Percentiles rank a stretch among this genome's conserved stretches.
Conservation (phyloP, 2,113 vertebrate genomes). For the Crocuta crocuta region DNA sequence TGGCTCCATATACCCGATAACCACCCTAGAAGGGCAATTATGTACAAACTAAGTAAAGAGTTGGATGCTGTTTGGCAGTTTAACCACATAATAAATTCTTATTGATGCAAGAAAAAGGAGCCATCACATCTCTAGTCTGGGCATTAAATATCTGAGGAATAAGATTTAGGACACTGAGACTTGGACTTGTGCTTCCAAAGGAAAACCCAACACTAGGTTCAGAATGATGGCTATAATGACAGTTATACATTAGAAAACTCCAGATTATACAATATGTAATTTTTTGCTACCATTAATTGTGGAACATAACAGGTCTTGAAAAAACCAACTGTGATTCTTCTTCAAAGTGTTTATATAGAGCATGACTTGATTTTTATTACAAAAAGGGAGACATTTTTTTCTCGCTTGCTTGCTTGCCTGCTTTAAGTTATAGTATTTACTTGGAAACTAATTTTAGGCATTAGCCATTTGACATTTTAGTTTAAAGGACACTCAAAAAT, state of each 20-base stretch:
- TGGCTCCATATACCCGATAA: background rate
- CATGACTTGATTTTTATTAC: constrained; percentile 68
- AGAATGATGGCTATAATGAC: constrained; percentile 54
- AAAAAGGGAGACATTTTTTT: constrained; percentile 25
- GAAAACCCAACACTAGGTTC: constrained; percentile 48
- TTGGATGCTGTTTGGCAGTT: background rate
- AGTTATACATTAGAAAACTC: constrained; percentile 49
- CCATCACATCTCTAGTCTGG: constrained; percentile 1
- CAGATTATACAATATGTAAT: constrained; percentile 49
- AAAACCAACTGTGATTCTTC: background rate
- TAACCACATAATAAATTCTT: constrained; percentile 59
- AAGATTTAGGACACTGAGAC: constrained; percentile 58
- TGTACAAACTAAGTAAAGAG: constrained; percentile 27
- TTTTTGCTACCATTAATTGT: constrained; percentile 57
- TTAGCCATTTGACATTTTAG: constrained; percentile 60
- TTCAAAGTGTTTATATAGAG: constrained; percentile 59
- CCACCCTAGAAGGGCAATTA: background rate
- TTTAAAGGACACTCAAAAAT: constrained; percentile 63
- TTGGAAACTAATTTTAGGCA: constrained; percentile 62
- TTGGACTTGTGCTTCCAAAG: constrained; percentile 47
- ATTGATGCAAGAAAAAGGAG: constrained; percentile 36
- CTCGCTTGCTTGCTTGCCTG: background rate
- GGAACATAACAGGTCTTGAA: constrained; percentile 62
- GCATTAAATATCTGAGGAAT: constrained; percentile 56
- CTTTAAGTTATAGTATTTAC: constrained; percentile 72